Evolutionary conservation across 2,888 invertebrate genomes (phyloP), one percentile per base, ranked within the genome.

Genomic region (Biston stratarius): DNA sequence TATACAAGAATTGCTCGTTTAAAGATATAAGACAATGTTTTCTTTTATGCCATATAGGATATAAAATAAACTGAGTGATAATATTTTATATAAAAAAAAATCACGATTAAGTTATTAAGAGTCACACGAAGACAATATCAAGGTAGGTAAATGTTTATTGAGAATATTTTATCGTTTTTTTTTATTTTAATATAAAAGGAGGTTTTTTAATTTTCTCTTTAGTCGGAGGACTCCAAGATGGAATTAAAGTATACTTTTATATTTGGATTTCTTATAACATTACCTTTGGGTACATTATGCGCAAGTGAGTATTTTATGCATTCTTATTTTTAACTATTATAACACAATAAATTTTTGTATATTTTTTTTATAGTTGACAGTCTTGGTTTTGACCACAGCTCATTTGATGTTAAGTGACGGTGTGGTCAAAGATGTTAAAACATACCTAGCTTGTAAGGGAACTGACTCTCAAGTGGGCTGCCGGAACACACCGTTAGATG

Each of bases 211-310:
- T 14, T 6, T 6, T 55, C 68, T 52, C 8, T 63, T 24, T 65
- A 80, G 75, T 81, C 61, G 55, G 48, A 44, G 56, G 64, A 61
- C 55, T 74, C 64, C 62, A 79, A 74, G 56, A 83, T 79, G 78
- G 59, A 56, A 42, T 34, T 52, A 42, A 71, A 62, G 33, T 56
- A 52, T 33, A 74, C 74, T 57, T 36, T 64, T 47, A 48, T 74
- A 14, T 38, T 81, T 24, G 66, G 69, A 9, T 1, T 80, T 42
- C 61, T 80, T 12, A 33, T 77, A 11, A 51, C 75, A 42, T 61
- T 79, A 67, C 77, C 78, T 8, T 64, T 67, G 15, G 69, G 72
- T 52, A 51, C 73, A 34, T 36, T 74, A 52, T 69, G 72, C 33
- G 9, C 61, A 40, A 44, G 62, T 65, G 58, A 60, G 62, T 48